phyloP scores from a whole-genome alignment of 2,113 vertebrate species.

The Stercorarius parasiticus region DNA sequence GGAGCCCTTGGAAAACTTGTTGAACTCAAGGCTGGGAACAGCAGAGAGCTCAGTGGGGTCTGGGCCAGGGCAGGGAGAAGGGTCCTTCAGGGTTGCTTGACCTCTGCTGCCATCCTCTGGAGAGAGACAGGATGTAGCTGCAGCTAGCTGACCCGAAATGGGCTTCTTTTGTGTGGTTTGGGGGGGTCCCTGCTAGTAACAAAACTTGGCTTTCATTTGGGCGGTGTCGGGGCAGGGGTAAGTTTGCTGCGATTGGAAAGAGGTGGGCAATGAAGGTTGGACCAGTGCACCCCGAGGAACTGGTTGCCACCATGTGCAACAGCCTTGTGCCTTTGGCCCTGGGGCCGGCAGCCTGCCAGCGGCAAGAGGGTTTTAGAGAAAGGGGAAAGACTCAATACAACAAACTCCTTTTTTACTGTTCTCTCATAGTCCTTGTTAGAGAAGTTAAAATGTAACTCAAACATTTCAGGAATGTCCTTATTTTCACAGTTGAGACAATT shows the following conservation, averaged over 20 bases:
- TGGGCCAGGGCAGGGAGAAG: too few relatives aligned
- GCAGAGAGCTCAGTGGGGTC: neutral
- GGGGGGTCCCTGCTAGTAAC: too few relatives aligned
- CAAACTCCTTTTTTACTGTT: neutral
- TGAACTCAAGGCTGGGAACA: neutral
- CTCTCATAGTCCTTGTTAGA: neutral
- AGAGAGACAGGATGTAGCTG: neutral
- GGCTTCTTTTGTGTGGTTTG: too few relatives aligned
- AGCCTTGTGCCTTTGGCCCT: neutral
- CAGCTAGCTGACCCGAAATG: neutral
- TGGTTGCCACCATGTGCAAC: too few relatives aligned
- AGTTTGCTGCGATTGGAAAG: neutral
- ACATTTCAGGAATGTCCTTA: neutral
- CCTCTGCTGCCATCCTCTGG: neutral
- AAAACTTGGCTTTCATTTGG: neutral
- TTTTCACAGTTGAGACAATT: neutral
- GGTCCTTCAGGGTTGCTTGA: neutral
- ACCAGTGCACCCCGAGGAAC: neutral
- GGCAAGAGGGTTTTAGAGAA: neutral
- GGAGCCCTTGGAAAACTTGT: neutral
- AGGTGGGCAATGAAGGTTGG: neutral
- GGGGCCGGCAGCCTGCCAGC: neutral
- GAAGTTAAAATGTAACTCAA: neutral
- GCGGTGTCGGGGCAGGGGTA: neutral
- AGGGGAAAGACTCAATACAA: neutral